Base-by-base conservation (phyloP, 1,140 invertebrate species). In the Holcopasites calliopsidis region DNA sequence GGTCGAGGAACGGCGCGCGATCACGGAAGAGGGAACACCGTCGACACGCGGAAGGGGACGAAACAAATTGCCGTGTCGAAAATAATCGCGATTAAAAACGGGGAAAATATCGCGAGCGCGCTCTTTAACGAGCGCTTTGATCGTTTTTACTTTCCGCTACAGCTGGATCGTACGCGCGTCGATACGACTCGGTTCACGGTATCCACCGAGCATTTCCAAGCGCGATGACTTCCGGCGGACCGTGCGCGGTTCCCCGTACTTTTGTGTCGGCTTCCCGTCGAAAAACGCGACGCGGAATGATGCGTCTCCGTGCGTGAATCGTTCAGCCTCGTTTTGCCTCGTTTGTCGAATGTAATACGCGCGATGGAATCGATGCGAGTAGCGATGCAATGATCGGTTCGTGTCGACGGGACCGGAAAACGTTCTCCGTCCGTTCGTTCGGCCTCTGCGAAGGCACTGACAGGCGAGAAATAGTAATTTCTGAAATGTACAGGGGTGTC, bases 321-420 rank as follows among this genome's bases (percentile, higher is more conserved):
- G 65, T 44, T 44, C n/a, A n/a, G n/a, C n/a, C n/a, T n/a, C n/a
- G n/a, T n/a, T n/a, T n/a, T 40, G n/a, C 23, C 18, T 55, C 50
- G 65, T 69, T 44, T 33, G 65, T 23, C 11, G 23, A 33, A 35
- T 50, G 44, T 50, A 65, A 50, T 18, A 23, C 47, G 26, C 26
- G 65, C n/a, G 26, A 28, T 42, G 26, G 65, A 80, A 77, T 80
- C 71, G 61, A 74, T 44, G 42, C 50, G 58, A 44, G 47, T 28
- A 26, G 66, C 58, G 55, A 52, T 42, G 50, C n/a, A 55, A 55
- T 58, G 28, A 50, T 42, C 38, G 7, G 35, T 55, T 55, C 54
- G 54, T 21, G 40, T 60, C 28, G 42, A 42, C 33, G 42, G 18
- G 54, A 11, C 38, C 21, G 21, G 31, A n/a, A 26, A 54, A 21